Evolutionary conservation across 2,113 vertebrate species (phyloP), one percentile per base, ranked within the genome.

Genomic region (Pitta sordida): DNA sequence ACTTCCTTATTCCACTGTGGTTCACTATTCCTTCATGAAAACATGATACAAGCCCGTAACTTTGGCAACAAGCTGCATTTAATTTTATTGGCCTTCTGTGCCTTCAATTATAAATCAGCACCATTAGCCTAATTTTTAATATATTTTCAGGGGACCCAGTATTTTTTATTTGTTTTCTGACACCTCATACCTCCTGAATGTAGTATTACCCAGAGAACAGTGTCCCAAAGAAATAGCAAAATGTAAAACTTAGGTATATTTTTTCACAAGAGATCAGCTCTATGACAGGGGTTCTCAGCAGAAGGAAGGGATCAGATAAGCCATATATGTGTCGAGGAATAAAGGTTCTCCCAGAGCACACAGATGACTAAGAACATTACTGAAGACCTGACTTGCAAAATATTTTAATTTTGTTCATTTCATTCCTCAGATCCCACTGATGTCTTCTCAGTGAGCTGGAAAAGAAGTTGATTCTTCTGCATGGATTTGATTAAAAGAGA

Each of bases 121-220:
- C 17, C 0, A 0, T 52, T 43, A 43, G 22, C 5, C 11, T 27
- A 59, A 27, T 78, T 93, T 94, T 83, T 19, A 43, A 48, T 15
- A 23, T 37, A 9, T 59, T 49, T 64, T 8, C 6, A 8, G 9
- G 2, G 0, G 0, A 51, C 37, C 8, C 46, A 37, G 15, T 30
- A 15, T 52, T 71, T 71, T 71, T 4, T 17, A 16, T 68, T 36
- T n/a, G n/a, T 83, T 86, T 67, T 81, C 32, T 62, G 30, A 36
- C n/a, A 56, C 79, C 37, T 8, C 30, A 27, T 75, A 41, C 55
- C 21, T 75, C 19, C 5, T 85, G 37, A 75, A 69, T 19, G 4
- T 51, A 11, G 1, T 60, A 56, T 84, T 87, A 68, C 21, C 19
- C 4, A 4, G 32, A 74, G 29, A 79, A 52, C 13, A 56, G 1